Conservation (phyloP, 2,888 invertebrate genomes). For the Archaeoteleia sp. region DNA sequence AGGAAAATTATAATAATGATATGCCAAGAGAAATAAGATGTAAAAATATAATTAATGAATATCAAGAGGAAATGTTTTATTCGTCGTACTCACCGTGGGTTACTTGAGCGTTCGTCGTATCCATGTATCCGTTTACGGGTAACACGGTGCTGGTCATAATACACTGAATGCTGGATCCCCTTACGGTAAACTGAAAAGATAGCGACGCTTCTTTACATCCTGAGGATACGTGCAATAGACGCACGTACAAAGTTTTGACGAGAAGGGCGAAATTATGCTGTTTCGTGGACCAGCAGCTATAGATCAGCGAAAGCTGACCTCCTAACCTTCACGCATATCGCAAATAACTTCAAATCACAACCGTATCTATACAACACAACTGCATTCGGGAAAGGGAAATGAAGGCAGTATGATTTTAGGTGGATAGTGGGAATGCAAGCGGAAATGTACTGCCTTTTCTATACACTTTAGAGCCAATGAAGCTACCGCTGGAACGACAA, state of each 20-base stretch:
- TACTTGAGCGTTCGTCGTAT: slow-evolving; percentile 68
- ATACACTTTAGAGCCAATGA: too few relatives aligned
- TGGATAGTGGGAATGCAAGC: too few relatives aligned
- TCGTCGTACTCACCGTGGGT: slow-evolving; percentile 62
- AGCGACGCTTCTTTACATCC: not conserved
- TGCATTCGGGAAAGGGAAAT: too few relatives aligned
- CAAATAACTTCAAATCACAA: not conserved
- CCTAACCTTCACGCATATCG: slow-evolving; percentile 1
- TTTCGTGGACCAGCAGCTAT: not conserved
- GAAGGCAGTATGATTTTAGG: too few relatives aligned
- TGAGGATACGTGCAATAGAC: not conserved
- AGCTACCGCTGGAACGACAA: too few relatives aligned
- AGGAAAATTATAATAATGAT: too few relatives aligned
- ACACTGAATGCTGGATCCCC: not conserved
- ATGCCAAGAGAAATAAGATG: too few relatives aligned
- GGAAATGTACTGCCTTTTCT: too few relatives aligned
- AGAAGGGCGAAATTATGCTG: not conserved
- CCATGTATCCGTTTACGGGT: slow-evolving; percentile 65
- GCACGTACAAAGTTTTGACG: not conserved
- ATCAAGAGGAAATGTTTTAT: too few relatives aligned
- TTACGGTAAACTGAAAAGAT: not conserved
- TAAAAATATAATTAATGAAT: too few relatives aligned
- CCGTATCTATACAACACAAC: too few relatives aligned
- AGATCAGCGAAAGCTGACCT: not conserved
- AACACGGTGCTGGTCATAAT: slow-evolving; percentile 59